Evolutionary conservation across 2,797 vertebrate species (phyloP).

Genomic region (Sphenodon punctatus): DNA sequence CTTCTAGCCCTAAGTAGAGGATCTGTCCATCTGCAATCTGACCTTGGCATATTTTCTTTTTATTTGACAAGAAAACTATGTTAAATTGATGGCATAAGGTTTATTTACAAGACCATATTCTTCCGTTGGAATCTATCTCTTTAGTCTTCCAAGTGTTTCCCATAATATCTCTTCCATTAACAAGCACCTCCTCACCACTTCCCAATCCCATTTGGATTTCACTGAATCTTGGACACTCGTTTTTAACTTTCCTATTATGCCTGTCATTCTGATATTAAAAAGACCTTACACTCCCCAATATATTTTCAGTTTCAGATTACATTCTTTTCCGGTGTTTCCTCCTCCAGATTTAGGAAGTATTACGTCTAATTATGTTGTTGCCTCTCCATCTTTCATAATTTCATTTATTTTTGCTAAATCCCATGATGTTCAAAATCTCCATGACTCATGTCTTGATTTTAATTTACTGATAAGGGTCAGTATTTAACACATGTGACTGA

Average conservation of each 20-base stretch:
- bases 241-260: not conserved
- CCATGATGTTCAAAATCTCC: constrained; percentile 17
- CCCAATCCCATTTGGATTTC: not conserved
- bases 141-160: constrained; percentile 34
- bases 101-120: constrained; percentile 8
- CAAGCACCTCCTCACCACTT: not conserved
- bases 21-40: not conserved
- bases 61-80: not conserved
- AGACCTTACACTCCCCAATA: not conserved
- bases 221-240: not conserved
- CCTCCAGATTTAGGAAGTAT: not conserved
- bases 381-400: not conserved
- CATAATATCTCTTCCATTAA: constrained; percentile 6
- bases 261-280: not conserved
- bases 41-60: constrained; percentile 25
- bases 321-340: not conserved
- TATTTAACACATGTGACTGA: not conserved
- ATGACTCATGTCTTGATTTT: constrained; percentile 33
- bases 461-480: constrained; percentile 40
- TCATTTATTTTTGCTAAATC: not conserved
- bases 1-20: not conserved
- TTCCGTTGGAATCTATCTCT: constrained; percentile 9
- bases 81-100: not conserved
- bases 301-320: constrained; percentile 11
- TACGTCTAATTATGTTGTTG: not conserved